A percentile compares a stretch with the other conserved stretches of the same genome.
phyloP scores from a whole-genome alignment of 2,113 vertebrate genomes.

The Raja brachyura region DNA sequence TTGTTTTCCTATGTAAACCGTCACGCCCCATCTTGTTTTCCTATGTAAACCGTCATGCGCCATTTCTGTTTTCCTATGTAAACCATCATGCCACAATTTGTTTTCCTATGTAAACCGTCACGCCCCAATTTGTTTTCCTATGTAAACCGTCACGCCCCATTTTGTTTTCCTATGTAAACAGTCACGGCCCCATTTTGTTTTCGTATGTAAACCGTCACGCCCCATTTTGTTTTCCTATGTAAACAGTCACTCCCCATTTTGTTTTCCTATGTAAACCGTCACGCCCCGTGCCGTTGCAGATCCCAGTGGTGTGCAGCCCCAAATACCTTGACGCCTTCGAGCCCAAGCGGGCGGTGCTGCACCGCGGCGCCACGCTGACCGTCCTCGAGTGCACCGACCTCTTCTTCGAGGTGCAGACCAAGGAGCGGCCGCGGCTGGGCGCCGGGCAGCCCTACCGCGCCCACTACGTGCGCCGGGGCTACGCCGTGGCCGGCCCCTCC shows the following conservation, averaged over 20 bases:
- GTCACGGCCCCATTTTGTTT: no score
- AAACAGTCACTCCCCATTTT: neutral
- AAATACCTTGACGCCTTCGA: slow-evolving; percentile 42
- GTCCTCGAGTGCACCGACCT: slow-evolving; percentile 45
- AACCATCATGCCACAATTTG: neutral
- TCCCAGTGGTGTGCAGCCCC: slow-evolving; percentile 43
- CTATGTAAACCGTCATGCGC: neutral
- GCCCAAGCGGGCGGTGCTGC: slow-evolving; percentile 38
- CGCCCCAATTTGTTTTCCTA: no score
- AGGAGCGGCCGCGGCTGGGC: slow-evolving; percentile 12
- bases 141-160: no score
- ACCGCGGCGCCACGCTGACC: slow-evolving; percentile 29
- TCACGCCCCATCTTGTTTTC: neutral
- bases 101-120: no score
- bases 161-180: no score
- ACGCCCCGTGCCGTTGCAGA: slow-evolving; percentile 12
- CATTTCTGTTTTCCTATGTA: neutral
- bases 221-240: neutral
- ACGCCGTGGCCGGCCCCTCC: slow-evolving; percentile 41
- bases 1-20: no score
- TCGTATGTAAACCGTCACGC: neutral
- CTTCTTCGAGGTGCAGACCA: slow-evolving; percentile 44
- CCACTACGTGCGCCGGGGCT: slow-evolving; percentile 40
- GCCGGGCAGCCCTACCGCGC: slow-evolving; percentile 26
- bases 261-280: neutral